Base-by-base conservation (phyloP, 1,140 invertebrate genomes). In the Hirudo medicinalis region DNA sequence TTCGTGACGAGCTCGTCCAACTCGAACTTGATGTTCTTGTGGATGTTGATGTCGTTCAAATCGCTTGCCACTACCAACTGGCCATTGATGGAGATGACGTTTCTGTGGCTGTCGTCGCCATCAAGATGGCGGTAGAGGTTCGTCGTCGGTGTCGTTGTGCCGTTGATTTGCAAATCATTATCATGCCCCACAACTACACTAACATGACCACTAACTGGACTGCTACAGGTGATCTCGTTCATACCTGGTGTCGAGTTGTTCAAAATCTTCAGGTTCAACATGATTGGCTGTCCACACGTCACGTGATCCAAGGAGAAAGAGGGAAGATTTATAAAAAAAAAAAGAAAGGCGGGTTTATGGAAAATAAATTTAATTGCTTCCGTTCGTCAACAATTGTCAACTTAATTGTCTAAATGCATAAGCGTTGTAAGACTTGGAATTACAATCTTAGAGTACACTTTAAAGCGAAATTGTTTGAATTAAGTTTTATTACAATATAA, bases 31-130 rank as follows among this genome's bases (percentile, higher is more conserved):
- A 80, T 77, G 77, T 75, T 80, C 71, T 81, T 79, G 76, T 81
- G 80, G 73, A 82, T 82, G 73, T 80, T 79, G 55, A 82, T 74
- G 22, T 76, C 57, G 0, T 77, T 75, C 27, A 78, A 72, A 49
- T 76, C 71, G 29, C 69, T 49, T 27, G 75, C 72, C 20, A 75
- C 74, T 54, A 82, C 70, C 22, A 75, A 40, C 72, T 82, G 79
- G 27, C 80, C 80, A 74, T 82, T 82, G 32, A 82, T 80, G 36
- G 80, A 82, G 22, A 82, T 74, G 60, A 76, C 77, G 43, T 78
- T 76, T 20, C 20, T 25, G 57, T 13, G 0, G 57, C 57, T 32
- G 6, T n/a, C 57, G 22, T 63, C 57, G 29, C 17, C 57, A 11
- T 13, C 57, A 15, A 22, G 6, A 32, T 2, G 22, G 1, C 15